phyloP scores from a whole-genome alignment of 2,797 vertebrate species.

The Hypotaenidia philippensis region DNA sequence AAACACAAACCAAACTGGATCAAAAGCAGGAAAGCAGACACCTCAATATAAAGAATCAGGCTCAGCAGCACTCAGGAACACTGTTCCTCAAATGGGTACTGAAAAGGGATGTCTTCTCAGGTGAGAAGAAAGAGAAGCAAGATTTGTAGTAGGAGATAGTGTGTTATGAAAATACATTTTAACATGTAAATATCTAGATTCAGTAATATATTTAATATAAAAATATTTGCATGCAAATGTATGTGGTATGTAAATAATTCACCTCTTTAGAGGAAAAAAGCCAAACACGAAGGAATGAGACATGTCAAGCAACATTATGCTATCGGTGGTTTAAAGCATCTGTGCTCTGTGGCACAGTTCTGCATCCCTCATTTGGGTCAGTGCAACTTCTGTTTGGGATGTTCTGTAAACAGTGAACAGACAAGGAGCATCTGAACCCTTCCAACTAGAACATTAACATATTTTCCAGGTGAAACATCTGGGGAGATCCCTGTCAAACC shows the following conservation, averaged over 20 bases:
- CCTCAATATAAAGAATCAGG: neutral
- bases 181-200: slow-evolving; percentile 27
- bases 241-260: slow-evolving; percentile 7
- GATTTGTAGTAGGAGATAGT: slow-evolving; percentile 3
- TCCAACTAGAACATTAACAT: fast-evolving
- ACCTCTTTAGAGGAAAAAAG: neutral
- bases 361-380: fast-evolving
- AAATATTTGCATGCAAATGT: slow-evolving; percentile 16
- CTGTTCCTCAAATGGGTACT: neutral
- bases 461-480: neutral
- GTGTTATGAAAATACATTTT: slow-evolving; percentile 8
- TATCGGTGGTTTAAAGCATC: neutral
- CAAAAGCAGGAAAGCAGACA: slow-evolving; percentile 44
- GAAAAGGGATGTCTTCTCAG: neutral
- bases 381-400: neutral
- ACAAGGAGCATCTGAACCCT: fast-evolving
- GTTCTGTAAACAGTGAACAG: neutral
- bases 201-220: neutral
- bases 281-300: neutral
- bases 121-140: slow-evolving; percentile 17
- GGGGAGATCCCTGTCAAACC: neutral
- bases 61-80: neutral
- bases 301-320: neutral
- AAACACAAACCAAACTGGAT: slow-evolving; percentile 44
- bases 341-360: neutral